Percentiles rank a stretch among this genome's conserved stretches.
Evolutionary conservation across 2,888 invertebrate genomes (phyloP).

Genomic region (Habroteleia sp.): DNA sequence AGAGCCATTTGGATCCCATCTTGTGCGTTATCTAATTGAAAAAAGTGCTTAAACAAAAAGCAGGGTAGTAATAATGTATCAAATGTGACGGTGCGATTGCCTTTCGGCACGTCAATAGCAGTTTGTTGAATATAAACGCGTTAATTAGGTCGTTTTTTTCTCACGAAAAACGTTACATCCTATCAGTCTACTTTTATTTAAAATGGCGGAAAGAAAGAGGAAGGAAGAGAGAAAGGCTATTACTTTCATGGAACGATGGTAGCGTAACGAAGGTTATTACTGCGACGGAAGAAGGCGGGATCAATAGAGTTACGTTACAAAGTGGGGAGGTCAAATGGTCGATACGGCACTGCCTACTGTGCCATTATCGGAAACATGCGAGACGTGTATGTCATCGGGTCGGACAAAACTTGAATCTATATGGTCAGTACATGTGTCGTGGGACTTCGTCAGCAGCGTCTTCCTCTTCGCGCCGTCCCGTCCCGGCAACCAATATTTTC

Average conservation of each 20-base stretch:
- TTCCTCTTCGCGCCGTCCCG: constrained; percentile 8
- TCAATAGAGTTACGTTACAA: constrained; percentile 71
- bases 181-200: constrained; percentile 59
- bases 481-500: not conserved
- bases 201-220: constrained; percentile 63
- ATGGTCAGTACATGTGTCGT: constrained; percentile 29
- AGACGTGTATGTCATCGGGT: constrained; percentile 69
- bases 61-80: constrained; percentile 23
- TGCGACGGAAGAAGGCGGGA: constrained; percentile 68
- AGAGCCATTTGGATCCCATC: constrained; percentile 22
- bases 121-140: constrained; percentile 53
- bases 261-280: constrained; percentile 72
- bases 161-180: constrained; percentile 18
- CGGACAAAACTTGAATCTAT: constrained; percentile 61
- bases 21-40: constrained; percentile 35
- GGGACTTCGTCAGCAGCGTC: constrained; percentile 15
- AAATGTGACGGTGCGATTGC: constrained; percentile 18
- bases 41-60: constrained; percentile 30
- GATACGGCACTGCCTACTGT: constrained; percentile 66
- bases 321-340: constrained; percentile 72
- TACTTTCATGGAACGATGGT: constrained; percentile 68
- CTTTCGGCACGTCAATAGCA: constrained; percentile 43
- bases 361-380: constrained; percentile 69
- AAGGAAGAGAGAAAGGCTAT: constrained; percentile 68
- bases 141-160: constrained; percentile 56